Conservation (phyloP, 2,888 invertebrate species). For the Stegophylla sp. region DNA sequence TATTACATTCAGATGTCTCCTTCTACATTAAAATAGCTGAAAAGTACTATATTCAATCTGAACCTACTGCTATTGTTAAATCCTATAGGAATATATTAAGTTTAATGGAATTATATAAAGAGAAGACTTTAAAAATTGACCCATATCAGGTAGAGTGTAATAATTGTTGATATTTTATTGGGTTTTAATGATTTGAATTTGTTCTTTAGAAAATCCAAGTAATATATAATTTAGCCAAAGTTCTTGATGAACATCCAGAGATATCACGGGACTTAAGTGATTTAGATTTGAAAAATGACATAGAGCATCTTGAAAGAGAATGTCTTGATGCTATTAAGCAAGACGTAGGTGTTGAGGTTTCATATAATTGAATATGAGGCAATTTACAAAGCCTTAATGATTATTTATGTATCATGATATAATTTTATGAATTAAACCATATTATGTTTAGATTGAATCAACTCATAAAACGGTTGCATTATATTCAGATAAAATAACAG, state of each 20-base stretch:
- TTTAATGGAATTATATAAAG: slow-evolving; percentile 66
- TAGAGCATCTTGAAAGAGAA: slow-evolving; percentile 68
- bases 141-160: slow-evolving; percentile 67
- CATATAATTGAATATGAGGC: too few relatives aligned
- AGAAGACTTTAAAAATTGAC: slow-evolving; percentile 69
- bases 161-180: neutral
- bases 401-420: too few relatives aligned
- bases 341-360: slow-evolving; percentile 60
- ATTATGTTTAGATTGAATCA: slow-evolving; percentile 38
- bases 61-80: slow-evolving; percentile 69
- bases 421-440: too few relatives aligned
- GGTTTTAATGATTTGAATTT: slow-evolving; percentile 2
- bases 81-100: slow-evolving; percentile 71
- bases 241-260: slow-evolving; percentile 66
- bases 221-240: slow-evolving; percentile 70
- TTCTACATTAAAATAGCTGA: slow-evolving; percentile 76
- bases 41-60: slow-evolving; percentile 69
- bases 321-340: slow-evolving; percentile 67
- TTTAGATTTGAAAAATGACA: slow-evolving; percentile 66
- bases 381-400: too few relatives aligned
- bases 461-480: slow-evolving; percentile 52
- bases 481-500: slow-evolving; percentile 61
- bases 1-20: slow-evolving; percentile 71
- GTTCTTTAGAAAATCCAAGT: slow-evolving; percentile 71
- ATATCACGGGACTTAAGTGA: slow-evolving; percentile 68